Percentiles rank a stretch among this genome's conserved stretches.
phyloP scores from a whole-genome alignment of 1,140 invertebrate species.

The Monochamus saltuarius region DNA sequence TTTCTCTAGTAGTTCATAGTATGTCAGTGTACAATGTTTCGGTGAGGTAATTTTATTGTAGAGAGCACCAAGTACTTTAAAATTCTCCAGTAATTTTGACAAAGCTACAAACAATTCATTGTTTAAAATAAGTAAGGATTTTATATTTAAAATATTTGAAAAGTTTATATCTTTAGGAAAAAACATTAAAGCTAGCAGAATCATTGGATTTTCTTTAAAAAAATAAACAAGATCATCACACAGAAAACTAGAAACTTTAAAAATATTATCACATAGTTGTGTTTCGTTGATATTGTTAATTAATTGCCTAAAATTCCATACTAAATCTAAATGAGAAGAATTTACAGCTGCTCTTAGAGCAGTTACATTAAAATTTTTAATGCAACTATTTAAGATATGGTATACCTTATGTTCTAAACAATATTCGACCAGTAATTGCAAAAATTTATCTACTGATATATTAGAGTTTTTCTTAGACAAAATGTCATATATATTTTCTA shows the following conservation, averaged over 20 bases:
- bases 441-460: constrained; percentile 57
- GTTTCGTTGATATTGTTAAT: constrained; percentile 32
- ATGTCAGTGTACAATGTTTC: constrained; percentile 28
- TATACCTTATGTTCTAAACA: constrained; percentile 58
- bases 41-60: constrained; percentile 20
- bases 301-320: constrained; percentile 45
- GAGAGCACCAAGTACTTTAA: constrained; percentile 12
- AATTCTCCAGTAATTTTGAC: constrained; percentile 19
- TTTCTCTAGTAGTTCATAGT: constrained; percentile 41
- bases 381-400: constrained; percentile 55
- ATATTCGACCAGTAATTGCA: constrained; percentile 56
- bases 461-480: constrained; percentile 57
- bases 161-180: constrained; percentile 34
- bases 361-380: constrained; percentile 46
- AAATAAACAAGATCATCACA: constrained; percentile 45
- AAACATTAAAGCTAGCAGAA: constrained; percentile 51
- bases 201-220: constrained; percentile 51
- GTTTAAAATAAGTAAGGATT: constrained; percentile 19
- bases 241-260: constrained; percentile 45
- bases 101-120: constrained; percentile 38
- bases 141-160: constrained; percentile 11
- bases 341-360: constrained; percentile 31
- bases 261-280: constrained; percentile 39
- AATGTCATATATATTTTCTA: constrained; percentile 57
- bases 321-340: constrained; percentile 42